These are phyloP conservation scores for Odontophorus gujanensis DNA, from an alignment of 2,113 vertebrate species.

Conservation along the genomic window DNA sequence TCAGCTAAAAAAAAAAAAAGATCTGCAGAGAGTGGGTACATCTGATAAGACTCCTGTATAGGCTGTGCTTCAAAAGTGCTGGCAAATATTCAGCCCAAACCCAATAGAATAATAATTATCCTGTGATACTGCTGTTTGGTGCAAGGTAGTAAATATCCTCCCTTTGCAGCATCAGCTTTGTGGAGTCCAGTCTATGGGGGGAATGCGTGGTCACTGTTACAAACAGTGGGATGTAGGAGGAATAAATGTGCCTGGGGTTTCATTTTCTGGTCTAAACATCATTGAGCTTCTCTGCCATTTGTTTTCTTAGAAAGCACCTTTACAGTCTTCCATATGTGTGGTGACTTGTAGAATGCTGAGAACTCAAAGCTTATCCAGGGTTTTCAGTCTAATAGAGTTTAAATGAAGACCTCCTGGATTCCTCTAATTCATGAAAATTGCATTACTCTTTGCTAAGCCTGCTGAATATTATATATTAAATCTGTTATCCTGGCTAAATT, in stretches of 20 bases:
- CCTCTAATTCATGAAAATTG: background rate
- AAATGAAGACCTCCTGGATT: background rate
- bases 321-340: background rate
- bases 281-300: background rate
- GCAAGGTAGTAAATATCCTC: background rate
- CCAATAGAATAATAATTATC: background rate
- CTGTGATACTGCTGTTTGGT: background rate
- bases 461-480: background rate
- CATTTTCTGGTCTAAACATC: background rate
- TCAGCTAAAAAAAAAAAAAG: background rate
- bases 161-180: background rate
- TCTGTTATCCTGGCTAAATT: background rate
- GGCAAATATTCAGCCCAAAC: conserved; percentile 34
- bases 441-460: background rate
- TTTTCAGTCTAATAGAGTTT: background rate
- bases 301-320: background rate
- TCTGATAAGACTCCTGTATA: background rate
- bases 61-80: background rate
- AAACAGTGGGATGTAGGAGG: background rate
- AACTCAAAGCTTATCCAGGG: background rate
- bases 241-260: background rate
- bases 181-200: background rate
- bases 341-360: background rate
- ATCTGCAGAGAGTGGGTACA: background rate
- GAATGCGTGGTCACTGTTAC: background rate